Conservation (phyloP, 1,140 invertebrate genomes). For the Nebria ingens region DNA sequence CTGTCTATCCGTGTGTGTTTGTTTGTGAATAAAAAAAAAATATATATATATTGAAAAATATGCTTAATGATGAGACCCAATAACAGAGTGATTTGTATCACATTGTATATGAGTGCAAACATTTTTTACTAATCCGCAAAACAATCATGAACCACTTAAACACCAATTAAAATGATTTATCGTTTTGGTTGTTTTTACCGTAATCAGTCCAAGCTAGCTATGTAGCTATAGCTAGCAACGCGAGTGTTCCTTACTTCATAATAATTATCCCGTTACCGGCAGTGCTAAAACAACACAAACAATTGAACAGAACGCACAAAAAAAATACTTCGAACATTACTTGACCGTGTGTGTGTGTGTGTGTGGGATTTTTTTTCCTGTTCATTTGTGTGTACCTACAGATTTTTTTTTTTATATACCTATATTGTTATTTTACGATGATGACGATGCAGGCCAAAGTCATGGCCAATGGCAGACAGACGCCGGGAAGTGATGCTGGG, state of each 20-base stretch:
- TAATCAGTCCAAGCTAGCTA: not conserved
- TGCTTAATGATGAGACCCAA: too few relatives aligned
- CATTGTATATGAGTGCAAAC: not conserved
- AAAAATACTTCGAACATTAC: too few relatives aligned
- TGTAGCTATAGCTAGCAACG: too few relatives aligned
- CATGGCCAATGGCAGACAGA: not conserved
- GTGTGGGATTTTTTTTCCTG: not conserved
- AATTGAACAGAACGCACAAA: not conserved
- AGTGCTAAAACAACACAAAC: not conserved
- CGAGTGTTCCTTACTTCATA: not conserved
- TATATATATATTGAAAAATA: too few relatives aligned
- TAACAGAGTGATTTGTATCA: not conserved
- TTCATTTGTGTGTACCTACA: too few relatives aligned
- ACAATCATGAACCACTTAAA: conserved; percentile 5
- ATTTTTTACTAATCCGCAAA: not conserved
- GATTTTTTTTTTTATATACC: not conserved
- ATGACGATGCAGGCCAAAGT: not conserved
- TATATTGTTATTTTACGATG: not conserved
- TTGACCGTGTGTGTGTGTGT: too few relatives aligned
- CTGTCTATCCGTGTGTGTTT: too few relatives aligned
- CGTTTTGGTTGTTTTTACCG: conserved; percentile 2
- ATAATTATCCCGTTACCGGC: conserved; percentile 1
- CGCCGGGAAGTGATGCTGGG: not conserved
- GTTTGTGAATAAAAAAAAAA: too few relatives aligned
- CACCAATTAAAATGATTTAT: conserved; percentile 3